A percentile compares a stretch with the other conserved stretches of the same genome.
phyloP scores from a whole-genome alignment of 2,113 vertebrate genomes.

The Ciconia stormi region DNA sequence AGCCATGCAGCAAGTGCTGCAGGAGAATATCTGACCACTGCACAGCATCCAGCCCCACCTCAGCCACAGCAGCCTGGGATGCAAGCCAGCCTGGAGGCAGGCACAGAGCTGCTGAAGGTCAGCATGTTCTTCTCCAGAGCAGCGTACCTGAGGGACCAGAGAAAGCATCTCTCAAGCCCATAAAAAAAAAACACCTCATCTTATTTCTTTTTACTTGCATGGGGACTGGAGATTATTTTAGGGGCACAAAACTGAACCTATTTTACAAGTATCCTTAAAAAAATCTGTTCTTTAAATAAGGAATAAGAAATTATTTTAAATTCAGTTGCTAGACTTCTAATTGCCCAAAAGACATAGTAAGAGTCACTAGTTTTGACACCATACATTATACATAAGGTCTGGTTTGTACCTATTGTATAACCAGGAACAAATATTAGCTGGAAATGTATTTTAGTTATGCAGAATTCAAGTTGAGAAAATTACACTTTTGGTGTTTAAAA shows the following conservation, averaged over 20 bases:
- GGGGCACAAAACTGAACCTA: neutral
- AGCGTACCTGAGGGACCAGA: neutral
- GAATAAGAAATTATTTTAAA: neutral
- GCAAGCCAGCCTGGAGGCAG: neutral
- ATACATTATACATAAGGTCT: neutral
- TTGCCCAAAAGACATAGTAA: neutral
- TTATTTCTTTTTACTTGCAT: neutral
- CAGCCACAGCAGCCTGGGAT: neutral
- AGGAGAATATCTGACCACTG: neutral
- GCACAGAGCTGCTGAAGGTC: neutral
- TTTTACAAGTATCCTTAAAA: neutral
- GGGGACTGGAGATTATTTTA: neutral
- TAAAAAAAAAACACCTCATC: too few relatives aligned
- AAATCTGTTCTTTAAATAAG: neutral
- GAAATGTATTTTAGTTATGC: neutral
- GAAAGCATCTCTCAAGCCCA: neutral
- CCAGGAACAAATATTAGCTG: neutral
- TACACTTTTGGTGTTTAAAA: neutral
- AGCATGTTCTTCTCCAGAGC: neutral
- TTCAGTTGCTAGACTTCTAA: neutral
- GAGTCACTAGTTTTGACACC: neutral
- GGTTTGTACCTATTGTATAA: neutral
- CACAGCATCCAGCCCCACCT: neutral
- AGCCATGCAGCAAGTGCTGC: neutral
- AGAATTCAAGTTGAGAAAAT: neutral